phyloP scores from a whole-genome alignment of 2,888 invertebrate genomes.

The Parochlus steinenii region DNA sequence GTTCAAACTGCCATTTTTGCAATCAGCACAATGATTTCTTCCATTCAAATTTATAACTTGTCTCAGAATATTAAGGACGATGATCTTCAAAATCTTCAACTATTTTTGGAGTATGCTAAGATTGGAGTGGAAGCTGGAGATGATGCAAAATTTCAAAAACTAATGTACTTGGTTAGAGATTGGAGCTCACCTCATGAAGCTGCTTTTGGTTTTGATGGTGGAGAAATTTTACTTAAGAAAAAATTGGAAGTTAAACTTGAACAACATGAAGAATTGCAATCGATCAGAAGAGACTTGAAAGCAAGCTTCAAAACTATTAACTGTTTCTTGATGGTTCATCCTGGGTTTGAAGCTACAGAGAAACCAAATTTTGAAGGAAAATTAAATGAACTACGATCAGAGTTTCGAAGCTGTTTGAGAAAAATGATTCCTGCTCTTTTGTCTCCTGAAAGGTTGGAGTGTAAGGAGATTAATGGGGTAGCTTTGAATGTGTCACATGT shows the following conservation, averaged over 20 bases:
- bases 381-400: too few relatives aligned
- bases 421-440: too few relatives aligned
- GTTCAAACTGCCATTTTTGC: conserved; percentile 8
- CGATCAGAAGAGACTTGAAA: not conserved
- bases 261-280: conserved; percentile 3
- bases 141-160: conserved; percentile 7
- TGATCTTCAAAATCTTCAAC: conserved; percentile 8
- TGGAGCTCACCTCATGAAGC: conserved; percentile 3
- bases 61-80: conserved; percentile 9
- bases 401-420: too few relatives aligned
- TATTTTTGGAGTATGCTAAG: conserved; percentile 8
- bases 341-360: too few relatives aligned
- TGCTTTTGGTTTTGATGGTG: conserved; percentile 6
- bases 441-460: too few relatives aligned
- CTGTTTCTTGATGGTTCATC: conserved; percentile 9
- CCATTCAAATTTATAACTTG: conserved; percentile 10
- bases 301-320: conserved; percentile 4
- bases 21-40: conserved; percentile 10
- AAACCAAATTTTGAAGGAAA: too few relatives aligned
- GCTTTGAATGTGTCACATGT: too few relatives aligned
- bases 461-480: too few relatives aligned
- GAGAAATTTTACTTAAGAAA: not conserved
- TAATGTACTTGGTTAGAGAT: conserved; percentile 10
- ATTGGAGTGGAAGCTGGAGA: not conserved
- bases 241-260: not conserved